Conservation (phyloP, 2,797 vertebrate genomes). For the Lindbergichthys nudifrons region DNA sequence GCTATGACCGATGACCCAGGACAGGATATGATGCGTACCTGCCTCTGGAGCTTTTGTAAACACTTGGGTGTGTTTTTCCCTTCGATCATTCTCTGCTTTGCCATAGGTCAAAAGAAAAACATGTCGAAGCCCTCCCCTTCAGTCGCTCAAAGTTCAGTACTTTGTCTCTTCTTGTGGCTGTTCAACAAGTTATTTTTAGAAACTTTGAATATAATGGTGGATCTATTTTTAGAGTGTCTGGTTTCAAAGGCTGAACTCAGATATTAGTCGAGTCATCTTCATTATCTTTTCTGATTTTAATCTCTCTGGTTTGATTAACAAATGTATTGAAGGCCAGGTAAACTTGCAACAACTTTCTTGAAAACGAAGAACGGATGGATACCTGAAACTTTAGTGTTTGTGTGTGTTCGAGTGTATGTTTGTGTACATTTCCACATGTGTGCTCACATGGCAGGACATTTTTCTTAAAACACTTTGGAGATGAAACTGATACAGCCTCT, state of each 20-base stretch:
- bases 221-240: slow-evolving; percentile 38
- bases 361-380: slow-evolving; percentile 54
- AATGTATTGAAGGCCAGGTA: slow-evolving; percentile 32
- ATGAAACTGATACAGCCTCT: slow-evolving; percentile 48
- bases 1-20: slow-evolving; percentile 75
- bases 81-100: slow-evolving; percentile 68
- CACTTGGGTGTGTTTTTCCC: slow-evolving; percentile 77
- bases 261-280: slow-evolving; percentile 5
- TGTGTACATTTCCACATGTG: slow-evolving; percentile 25
- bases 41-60: slow-evolving; percentile 80
- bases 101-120: slow-evolving; percentile 75
- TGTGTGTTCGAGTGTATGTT: slow-evolving; percentile 22
- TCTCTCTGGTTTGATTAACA: slow-evolving; percentile 64
- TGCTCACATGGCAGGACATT: slow-evolving; percentile 21
- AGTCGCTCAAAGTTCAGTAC: slow-evolving; percentile 38
- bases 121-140: slow-evolving; percentile 44
- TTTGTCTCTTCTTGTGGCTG: slow-evolving; percentile 26
- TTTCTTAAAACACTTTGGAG: slow-evolving; percentile 34
- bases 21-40: slow-evolving; percentile 84
- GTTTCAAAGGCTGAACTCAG: slow-evolving; percentile 22
- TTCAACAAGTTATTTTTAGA: slow-evolving; percentile 60
- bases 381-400: slow-evolving; percentile 28
- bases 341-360: background rate
- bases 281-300: slow-evolving; percentile 42
- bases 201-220: slow-evolving; percentile 11